Percentiles rank a stretch among this genome's conserved stretches.
These are phyloP conservation scores for Neogobius melanostomus DNA, from an alignment of 2,113 vertebrate species.

Conservation along the genomic window DNA sequence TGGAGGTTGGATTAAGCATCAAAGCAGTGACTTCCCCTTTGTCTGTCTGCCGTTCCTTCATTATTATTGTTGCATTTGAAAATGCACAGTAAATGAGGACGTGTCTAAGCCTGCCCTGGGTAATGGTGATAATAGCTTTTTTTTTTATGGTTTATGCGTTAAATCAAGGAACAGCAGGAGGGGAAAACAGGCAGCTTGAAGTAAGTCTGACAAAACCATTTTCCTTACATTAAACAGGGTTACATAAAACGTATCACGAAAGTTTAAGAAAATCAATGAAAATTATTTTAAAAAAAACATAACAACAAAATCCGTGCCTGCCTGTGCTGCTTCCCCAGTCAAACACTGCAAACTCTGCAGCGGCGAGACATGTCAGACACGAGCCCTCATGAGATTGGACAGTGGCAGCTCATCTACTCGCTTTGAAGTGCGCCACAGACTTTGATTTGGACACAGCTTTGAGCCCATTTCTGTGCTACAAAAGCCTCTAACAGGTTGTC, in stretches of 20 bases:
- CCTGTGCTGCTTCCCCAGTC: no score
- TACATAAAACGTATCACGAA: no score
- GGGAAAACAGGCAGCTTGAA: constrained; percentile 22
- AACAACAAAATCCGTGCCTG: no score
- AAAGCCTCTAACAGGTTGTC: constrained; percentile 35
- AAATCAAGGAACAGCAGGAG: constrained; percentile 33
- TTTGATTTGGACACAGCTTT: constrained; percentile 63
- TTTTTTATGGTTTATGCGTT: constrained; percentile 38
- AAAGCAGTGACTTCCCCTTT: constrained; percentile 56
- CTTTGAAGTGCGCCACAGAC: constrained; percentile 47
- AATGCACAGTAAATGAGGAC: constrained; percentile 44
- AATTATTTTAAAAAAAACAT: no score
- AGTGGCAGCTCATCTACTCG: constrained; percentile 26
- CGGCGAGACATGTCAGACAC: constrained; percentile 1
- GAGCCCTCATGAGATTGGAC: constrained; percentile 47
- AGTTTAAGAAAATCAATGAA: no score
- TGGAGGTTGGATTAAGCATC: constrained; percentile 59
- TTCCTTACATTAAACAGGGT: background rate
- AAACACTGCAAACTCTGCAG: constrained; percentile 11
- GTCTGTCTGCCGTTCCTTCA: constrained; percentile 42
- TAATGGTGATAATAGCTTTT: constrained; percentile 47
- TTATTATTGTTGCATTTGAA: constrained; percentile 43
- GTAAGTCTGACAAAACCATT: constrained; percentile 25
- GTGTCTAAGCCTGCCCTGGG: constrained; percentile 57
- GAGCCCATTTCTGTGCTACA: constrained; percentile 25